Evolutionary conservation across 1,140 invertebrate genomes (phyloP), one percentile per base, ranked within the genome.

Genomic region (Calephelis nemesis): DNA sequence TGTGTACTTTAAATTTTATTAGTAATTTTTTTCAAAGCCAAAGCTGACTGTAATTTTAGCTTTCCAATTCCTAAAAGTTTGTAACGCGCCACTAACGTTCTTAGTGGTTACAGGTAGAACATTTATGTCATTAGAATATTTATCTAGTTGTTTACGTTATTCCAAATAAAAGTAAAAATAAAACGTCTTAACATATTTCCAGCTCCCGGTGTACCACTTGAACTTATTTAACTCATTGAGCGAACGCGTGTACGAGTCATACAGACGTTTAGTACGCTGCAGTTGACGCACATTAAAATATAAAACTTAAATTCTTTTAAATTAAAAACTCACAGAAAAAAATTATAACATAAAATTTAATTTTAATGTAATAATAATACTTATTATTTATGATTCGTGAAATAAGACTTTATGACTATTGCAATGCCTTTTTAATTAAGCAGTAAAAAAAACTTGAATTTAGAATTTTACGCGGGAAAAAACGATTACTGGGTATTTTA

Each of bases 261-360:
- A 48, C 67, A 82, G 81, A 76, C 71, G 74, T 71, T 62, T 65
- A 71, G 66, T 52, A 72, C 67, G 76, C 72, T 74, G 71, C 70
- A 74, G 69, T 64, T 64, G 58, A 71, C 69, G 76, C 76, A 75
- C 74, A 66, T 68, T 30, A 60, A 68, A 66, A 12, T 12, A 30
- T 60, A 39, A 40, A 60, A 30, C 54, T 6, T 60, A 12, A 60
- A 40, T 60, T 60, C 54, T 19, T 60, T 40, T 7, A 11, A 60
- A 60, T 60, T 60, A n/a, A 5, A 58, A 30, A 30, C 4, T 13
- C 30, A 11, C 7, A 45, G 8, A 9, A 45, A 7, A 45, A 45
- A 7, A 6, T 45, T 4, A 30, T 30, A 30, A 45, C 42, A 7
- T 45, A 45, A 45, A 7, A 45, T 45, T 7, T 45, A 45, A 45